Evolutionary conservation across 1,140 invertebrate species (phyloP).

Genomic region (Proctacanthus coquilletti): DNA sequence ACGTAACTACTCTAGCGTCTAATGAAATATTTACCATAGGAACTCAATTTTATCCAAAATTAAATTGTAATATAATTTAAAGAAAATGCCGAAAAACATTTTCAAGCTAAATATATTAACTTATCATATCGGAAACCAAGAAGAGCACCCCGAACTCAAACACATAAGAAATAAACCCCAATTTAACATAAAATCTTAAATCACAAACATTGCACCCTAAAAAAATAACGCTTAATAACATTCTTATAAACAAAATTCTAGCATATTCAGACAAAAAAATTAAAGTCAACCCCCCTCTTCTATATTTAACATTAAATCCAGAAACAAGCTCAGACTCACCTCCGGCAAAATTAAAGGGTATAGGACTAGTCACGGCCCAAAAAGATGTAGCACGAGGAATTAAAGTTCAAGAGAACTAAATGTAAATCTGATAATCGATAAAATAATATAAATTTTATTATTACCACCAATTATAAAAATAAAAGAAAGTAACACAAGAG

Average conservation of each 20-base stretch:
- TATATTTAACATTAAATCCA: constrained; percentile 60
- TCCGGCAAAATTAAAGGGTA: constrained; percentile 64
- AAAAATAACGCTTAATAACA: constrained; percentile 38
- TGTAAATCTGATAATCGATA: constrained; percentile 27
- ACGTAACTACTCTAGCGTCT: no score
- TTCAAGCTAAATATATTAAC: constrained; percentile 42
- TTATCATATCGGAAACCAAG: constrained; percentile 44
- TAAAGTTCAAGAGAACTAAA: constrained; percentile 35
- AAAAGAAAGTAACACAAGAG: constrained; percentile 37
- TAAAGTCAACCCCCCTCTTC: constrained; percentile 47
- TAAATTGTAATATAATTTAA: constrained; percentile 36
- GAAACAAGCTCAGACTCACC: constrained; percentile 58
- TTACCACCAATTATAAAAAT: constrained; percentile 29
- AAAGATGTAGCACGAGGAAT: constrained; percentile 35
- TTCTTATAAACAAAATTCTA: constrained; percentile 49
- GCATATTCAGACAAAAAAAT: constrained; percentile 57
- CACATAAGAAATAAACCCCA: constrained; percentile 35
- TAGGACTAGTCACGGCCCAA: constrained; percentile 54
- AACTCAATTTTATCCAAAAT: no score
- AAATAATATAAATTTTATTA: constrained; percentile 27
- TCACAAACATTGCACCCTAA: constrained; percentile 28
- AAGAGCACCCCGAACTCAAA: constrained; percentile 38
- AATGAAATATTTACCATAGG: no score
- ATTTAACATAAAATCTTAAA: constrained; percentile 35
- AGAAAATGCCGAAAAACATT: constrained; percentile 34